Evolutionary conservation across 1,140 invertebrate genomes (phyloP).

Genomic region (Ceratina australensis): DNA sequence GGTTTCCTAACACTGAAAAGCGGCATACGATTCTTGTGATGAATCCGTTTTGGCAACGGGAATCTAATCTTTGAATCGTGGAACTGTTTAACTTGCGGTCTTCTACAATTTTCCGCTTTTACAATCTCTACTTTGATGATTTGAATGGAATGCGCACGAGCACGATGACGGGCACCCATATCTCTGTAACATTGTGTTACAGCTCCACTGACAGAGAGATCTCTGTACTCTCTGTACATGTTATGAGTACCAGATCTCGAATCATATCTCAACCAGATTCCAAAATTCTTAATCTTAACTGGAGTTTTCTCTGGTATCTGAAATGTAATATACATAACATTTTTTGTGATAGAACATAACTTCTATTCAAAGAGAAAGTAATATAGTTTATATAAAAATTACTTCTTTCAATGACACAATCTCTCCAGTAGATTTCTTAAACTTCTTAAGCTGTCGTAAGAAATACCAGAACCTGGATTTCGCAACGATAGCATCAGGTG

Average conservation of each 20-base stretch:
- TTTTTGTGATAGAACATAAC: too few species aligned
- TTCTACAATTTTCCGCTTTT: constrained; percentile 91
- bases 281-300: constrained; percentile 98
- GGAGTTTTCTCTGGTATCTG: constrained; percentile 95
- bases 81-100: constrained; percentile 98
- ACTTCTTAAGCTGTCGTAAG: constrained; percentile 96
- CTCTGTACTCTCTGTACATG: constrained; percentile 99
- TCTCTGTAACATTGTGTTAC: constrained; percentile 99
- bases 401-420: constrained; percentile 95
- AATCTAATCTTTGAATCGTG: constrained; percentile 97
- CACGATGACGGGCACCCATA: constrained; percentile 99
- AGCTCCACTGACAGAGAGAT: constrained; percentile 95
- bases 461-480: constrained; percentile 99
- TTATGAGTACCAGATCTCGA: constrained; percentile 99
- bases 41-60: constrained; percentile 96
- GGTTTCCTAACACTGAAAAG: constrained; percentile 94
- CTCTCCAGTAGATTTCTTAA: constrained; percentile 99
- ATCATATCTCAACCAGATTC: constrained; percentile 98
- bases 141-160: constrained; percentile 97
- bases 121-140: constrained; percentile 98
- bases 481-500: constrained; percentile 97
- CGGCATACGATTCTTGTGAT: constrained; percentile 89
- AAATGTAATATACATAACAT: too few species aligned
- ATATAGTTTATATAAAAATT: constrained; percentile 35
- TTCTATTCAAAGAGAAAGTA: too few species aligned